Evolutionary conservation across 2,797 vertebrate species (phyloP), one percentile per base, ranked within the genome.

Genomic region (Apogon talboti): DNA sequence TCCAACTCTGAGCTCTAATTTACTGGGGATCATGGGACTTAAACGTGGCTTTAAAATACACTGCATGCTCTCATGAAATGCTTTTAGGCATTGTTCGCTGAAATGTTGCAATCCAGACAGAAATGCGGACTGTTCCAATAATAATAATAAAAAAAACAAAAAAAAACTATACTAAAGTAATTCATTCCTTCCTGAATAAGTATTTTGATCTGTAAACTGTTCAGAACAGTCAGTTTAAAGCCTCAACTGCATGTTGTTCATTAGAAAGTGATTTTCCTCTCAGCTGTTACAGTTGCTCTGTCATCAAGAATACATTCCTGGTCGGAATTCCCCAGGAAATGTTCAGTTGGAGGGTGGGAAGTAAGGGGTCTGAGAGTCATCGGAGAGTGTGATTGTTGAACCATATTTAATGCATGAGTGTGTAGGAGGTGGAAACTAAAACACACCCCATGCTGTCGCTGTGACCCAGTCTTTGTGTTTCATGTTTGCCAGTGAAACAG

Each of bases 291-390:
- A 64, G 79, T 86, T 87, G 78, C 83, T 91, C 81, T 46, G 81
- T 91, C 86, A 87, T 90, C 79, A 86, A 58, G 79, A 90, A 89
- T 69, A 84, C 79, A 85, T 82, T 90, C 89, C 85, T 87, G 83
- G 73, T 86, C 43, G 80, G 89, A 92, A 91, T 91, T 92, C 87
- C 89, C 90, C 88, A 81, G 86, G 89, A 92, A 92, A 85, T 80
- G 88, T 88, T 89, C 71, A 66, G 80, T 61, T 14, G 57, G 56
- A 73, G 71, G 74, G 47, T 72, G 72, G 82, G 85, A 86, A 78
- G 81, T 62, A 35, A 53, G 49, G 58, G 72, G 45, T 83, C 81
- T 67, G 41, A 66, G 67, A 86, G 81, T 80, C 78, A 87, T 69
- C 56, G 70, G 88, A 87, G 83, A 84, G 71, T 74, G 65, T 74